Evolutionary conservation across 2,113 vertebrate species (phyloP).

Genomic region (Chascanopsetta lugubris): DNA sequence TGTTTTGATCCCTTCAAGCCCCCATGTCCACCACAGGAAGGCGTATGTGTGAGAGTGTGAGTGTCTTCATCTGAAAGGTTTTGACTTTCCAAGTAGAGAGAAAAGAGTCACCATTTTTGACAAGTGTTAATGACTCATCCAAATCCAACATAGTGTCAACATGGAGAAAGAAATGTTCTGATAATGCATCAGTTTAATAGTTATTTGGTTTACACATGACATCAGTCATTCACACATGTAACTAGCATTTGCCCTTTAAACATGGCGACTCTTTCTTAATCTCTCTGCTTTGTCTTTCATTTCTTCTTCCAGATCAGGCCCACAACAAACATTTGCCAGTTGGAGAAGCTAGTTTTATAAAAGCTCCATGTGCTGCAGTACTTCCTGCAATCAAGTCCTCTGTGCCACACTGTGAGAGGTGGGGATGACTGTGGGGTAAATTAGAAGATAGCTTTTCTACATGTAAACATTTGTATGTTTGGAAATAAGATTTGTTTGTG

Average conservation of each 20-base stretch:
- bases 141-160: too few relatives aligned
- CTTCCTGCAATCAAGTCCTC: conserved; percentile 56
- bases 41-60: background rate
- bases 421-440: background rate
- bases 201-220: background rate
- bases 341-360: conserved; percentile 80
- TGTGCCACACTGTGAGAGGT: conserved; percentile 14
- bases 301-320: conserved; percentile 70
- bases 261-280: conserved; percentile 22
- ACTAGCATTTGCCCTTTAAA: background rate
- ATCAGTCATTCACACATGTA: background rate
- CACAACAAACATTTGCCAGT: conserved; percentile 76
- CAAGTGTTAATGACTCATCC: background rate
- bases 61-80: too few relatives aligned
- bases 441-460: background rate
- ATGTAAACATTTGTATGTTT: conserved; percentile 4
- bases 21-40: too few relatives aligned
- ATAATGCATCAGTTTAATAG: too few relatives aligned
- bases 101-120: background rate
- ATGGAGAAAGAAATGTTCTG: too few relatives aligned
- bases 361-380: conserved; percentile 23
- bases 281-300: conserved; percentile 42
- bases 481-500: background rate
- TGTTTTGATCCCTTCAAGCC: too few relatives aligned
- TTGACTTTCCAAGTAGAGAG: background rate